Conservation (phyloP, 2,113 vertebrate genomes). For the chimpanzee (Pan troglodytes) region NHGRI_mPanTro3-v2.1_pri NC_072418.2:11157501-11158000, state of each 20-base stretch:
- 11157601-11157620: not conserved
- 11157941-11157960: too few species aligned
- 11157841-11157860: not conserved
- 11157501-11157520: not conserved
- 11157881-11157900: not conserved
- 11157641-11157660: not conserved
- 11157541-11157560: not conserved
- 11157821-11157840: not conserved
- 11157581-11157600: fast-evolving
- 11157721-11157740: not conserved
- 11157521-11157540: not conserved
- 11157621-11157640: not conserved
- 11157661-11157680: not conserved
- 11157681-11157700: not conserved
- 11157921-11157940: too few species aligned
- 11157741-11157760: not conserved
- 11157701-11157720: not conserved
- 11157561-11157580: not conserved
- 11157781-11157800: not conserved
- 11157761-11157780: not conserved
- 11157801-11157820: not conserved
- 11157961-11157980: too few species aligned
- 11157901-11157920: too few species aligned
- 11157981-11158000: too few species aligned
- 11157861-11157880: not conserved